Evolutionary conservation across 2,113 vertebrate genomes (phyloP).

Genomic region (Rhinoptilus africanus): DNA sequence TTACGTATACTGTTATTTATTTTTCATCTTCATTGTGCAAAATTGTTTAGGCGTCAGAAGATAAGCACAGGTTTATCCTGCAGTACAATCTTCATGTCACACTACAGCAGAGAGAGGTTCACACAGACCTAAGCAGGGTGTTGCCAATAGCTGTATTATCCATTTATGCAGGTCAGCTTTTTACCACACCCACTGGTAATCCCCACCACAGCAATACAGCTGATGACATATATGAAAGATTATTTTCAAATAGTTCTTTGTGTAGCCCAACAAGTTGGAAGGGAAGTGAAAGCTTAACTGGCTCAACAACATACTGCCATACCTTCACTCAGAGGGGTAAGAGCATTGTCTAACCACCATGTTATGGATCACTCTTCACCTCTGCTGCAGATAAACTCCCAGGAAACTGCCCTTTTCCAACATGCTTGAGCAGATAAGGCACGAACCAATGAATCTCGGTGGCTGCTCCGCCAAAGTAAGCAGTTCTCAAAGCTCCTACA

Average conservation of each 20-base stretch:
- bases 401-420: not conserved
- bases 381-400: not conserved
- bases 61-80: not conserved
- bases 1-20: not conserved
- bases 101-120: not conserved
- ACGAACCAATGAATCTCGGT: not conserved
- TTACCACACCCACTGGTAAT: not conserved
- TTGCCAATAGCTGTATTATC: not conserved
- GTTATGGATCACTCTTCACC: not conserved
- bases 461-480: not conserved
- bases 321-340: not conserved
- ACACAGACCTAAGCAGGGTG: not conserved
- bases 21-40: not conserved
- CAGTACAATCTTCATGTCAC: not conserved
- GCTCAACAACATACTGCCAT: not conserved
- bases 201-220: not conserved
- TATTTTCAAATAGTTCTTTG: not conserved
- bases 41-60: not conserved
- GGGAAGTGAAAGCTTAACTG: not conserved
- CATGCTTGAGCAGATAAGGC: not conserved
- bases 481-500: not conserved
- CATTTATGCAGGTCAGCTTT: not conserved
- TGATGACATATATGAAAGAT: not conserved
- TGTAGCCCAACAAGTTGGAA: not conserved
- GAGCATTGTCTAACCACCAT: not conserved